phyloP scores from a whole-genome alignment of 2,797 vertebrate species.

The Acipenser transmontanus region DNA sequence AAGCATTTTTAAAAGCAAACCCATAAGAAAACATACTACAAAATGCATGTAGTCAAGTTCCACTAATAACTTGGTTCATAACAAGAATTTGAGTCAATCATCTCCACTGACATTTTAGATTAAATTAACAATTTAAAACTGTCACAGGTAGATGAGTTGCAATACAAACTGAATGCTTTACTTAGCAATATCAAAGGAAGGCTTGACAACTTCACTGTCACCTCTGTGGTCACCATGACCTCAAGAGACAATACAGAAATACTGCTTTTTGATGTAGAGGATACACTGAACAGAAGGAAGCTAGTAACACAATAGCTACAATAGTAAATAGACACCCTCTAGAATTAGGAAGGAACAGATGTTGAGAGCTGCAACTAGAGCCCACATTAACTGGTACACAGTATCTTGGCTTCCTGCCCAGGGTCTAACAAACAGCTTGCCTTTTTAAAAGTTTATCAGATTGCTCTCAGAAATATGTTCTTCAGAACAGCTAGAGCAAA shows the following conservation, averaged over 20 bases:
- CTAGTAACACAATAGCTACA: neutral
- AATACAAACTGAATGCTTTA: neutral
- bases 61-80: neutral
- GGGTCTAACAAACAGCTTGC: neutral
- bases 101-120: neutral
- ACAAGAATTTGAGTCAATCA: neutral
- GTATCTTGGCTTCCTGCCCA: neutral
- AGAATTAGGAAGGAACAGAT: neutral
- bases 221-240: neutral
- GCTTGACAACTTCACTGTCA: neutral
- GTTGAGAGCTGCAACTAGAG: neutral
- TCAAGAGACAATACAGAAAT: neutral
- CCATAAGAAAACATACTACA: too few species aligned
- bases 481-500: too few species aligned
- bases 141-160: neutral
- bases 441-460: neutral
- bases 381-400: neutral
- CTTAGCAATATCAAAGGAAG: neutral
- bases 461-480: neutral
- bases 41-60: too few species aligned
- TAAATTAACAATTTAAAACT: neutral
- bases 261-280: neutral
- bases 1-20: too few species aligned
- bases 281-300: neutral
- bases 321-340: neutral